These are phyloP conservation scores for Gymnothorax reevesii DNA, from an alignment of 2,797 vertebrate species.

Conservation along the genomic window DNA sequence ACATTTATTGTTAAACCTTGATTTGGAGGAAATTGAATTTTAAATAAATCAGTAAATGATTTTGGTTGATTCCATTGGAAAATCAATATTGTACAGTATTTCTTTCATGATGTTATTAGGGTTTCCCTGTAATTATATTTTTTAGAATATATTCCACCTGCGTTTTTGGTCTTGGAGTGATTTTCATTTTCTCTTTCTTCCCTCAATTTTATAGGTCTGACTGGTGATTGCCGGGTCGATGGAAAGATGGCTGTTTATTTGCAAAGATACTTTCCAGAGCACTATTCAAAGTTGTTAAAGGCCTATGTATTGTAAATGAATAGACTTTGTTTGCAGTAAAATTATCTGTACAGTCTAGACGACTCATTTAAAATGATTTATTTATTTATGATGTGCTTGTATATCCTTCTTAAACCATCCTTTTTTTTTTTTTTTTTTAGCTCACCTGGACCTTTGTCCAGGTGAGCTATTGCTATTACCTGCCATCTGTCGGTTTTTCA, in stretches of 20 bases:
- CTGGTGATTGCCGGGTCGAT: constrained; percentile 58
- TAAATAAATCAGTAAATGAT: no score
- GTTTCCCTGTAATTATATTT: background rate
- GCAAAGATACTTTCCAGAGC: constrained; percentile 66
- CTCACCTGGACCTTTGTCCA: no score
- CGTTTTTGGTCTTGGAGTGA: background rate
- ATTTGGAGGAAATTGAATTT: no score
- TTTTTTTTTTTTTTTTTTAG: no score
- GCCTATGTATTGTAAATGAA: constrained; percentile 60
- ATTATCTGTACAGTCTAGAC: background rate
- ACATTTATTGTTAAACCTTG: no score
- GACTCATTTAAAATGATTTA: background rate
- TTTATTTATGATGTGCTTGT: background rate
- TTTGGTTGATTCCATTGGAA: no score
- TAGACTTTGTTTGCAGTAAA: background rate
- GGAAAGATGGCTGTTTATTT: constrained; percentile 77
- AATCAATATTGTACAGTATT: no score
- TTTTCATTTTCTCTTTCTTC: background rate
- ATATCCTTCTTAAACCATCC: background rate
- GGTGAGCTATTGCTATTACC: no score
- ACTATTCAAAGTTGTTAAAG: constrained; percentile 65
- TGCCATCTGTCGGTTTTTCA: no score
- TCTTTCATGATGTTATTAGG: background rate
- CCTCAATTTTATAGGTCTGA: constrained; percentile 58
- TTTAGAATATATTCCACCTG: background rate